Conservation (phyloP, 2,113 vertebrate genomes). For the Tringa solitaria region DNA sequence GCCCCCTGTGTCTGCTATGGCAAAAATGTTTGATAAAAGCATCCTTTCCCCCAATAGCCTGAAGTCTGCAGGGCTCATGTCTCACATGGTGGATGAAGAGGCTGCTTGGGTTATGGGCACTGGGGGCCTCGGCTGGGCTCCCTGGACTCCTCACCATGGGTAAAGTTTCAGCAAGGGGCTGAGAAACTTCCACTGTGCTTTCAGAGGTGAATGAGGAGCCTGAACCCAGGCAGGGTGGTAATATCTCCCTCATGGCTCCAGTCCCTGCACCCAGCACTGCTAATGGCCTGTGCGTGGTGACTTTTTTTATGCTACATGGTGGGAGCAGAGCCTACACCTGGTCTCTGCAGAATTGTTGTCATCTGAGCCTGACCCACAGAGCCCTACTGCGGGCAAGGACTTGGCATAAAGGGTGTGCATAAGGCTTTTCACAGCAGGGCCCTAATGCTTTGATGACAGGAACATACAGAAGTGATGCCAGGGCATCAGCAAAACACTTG, state of each 20-base stretch:
- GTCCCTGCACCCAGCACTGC: fast-evolving
- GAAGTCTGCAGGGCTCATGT: background rate
- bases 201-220: background rate
- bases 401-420: fast-evolving
- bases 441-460: no score
- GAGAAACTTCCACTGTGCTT: background rate
- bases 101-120: background rate
- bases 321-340: background rate
- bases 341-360: background rate
- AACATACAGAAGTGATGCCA: background rate
- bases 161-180: background rate
- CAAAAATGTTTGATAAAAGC: constrained; percentile 21
- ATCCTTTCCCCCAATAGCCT: background rate
- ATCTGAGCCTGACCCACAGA: background rate
- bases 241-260: background rate
- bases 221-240: background rate
- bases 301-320: background rate
- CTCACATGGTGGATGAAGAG: background rate
- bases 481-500: background rate
- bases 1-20: background rate
- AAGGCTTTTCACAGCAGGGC: background rate
- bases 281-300: fast-evolving
- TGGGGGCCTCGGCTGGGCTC: fast-evolving
- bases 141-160: fast-evolving
- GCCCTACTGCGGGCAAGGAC: fast-evolving